phyloP scores from a whole-genome alignment of 2,888 invertebrate genomes.

The Eupithecia inturbata region DNA sequence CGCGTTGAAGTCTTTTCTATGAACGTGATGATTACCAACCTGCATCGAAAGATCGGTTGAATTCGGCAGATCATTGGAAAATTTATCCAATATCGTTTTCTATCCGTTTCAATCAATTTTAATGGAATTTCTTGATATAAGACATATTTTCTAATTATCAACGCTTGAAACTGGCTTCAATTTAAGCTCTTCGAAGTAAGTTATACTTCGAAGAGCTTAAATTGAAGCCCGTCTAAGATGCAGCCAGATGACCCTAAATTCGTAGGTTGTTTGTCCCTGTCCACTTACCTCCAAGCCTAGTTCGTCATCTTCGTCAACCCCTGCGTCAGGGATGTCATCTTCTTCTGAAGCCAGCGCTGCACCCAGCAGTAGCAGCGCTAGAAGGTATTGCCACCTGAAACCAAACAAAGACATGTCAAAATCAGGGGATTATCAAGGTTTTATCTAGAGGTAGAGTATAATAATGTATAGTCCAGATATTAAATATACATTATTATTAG shows the following conservation, averaged over 20 bases:
- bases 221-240: too few species aligned
- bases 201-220: too few species aligned
- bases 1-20: slow-evolving; percentile 40
- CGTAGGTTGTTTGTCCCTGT: background rate
- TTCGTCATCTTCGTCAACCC: slow-evolving; percentile 68
- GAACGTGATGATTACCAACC: background rate
- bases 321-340: slow-evolving; percentile 71
- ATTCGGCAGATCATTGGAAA: background rate
- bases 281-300: slow-evolving; percentile 68
- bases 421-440: background rate
- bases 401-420: slow-evolving; percentile 38
- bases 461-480: too few species aligned
- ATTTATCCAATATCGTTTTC: background rate
- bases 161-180: background rate
- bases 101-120: slow-evolving; percentile 7
- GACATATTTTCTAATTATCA: background rate
- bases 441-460: too few species aligned
- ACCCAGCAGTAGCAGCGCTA: slow-evolving; percentile 64
- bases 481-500: too few species aligned
- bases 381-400: slow-evolving; percentile 71
- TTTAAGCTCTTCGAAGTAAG: too few species aligned
- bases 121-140: background rate
- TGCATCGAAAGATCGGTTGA: background rate
- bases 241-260: background rate
- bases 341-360: slow-evolving; percentile 65